A percentile compares a stretch with the other conserved stretches of the same genome.
These are phyloP conservation scores for Artibeus lituratus DNA, from an alignment of 2,797 vertebrate species.

Conservation along the genomic window DNA sequence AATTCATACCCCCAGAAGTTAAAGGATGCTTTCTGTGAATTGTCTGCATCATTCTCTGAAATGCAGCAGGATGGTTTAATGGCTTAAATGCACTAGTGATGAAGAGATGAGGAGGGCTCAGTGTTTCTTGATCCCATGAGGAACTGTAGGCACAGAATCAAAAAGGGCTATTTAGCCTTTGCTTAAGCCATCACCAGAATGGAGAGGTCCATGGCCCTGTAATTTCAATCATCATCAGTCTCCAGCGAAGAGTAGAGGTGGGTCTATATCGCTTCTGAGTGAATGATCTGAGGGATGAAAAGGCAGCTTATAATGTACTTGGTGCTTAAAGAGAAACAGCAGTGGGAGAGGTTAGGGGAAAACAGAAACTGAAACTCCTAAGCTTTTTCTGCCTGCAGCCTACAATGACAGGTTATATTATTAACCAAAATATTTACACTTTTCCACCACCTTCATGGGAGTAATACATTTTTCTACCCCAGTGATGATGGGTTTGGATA, in stretches of 20 bases:
- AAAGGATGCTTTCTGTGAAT: slow-evolving; percentile 62
- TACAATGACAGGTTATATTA: background rate
- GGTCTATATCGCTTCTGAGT: background rate
- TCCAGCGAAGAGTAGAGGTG: background rate
- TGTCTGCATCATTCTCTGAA: slow-evolving; percentile 47
- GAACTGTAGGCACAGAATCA: slow-evolving; percentile 20
- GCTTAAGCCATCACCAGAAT: background rate
- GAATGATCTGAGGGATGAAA: background rate
- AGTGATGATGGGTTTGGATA: background rate
- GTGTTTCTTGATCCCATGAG: slow-evolving; percentile 34
- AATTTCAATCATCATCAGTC: slow-evolving; percentile 28
- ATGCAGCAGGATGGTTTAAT: slow-evolving; percentile 61
- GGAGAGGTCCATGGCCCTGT: background rate
- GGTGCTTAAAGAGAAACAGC: background rate
- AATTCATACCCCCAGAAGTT: slow-evolving; percentile 65
- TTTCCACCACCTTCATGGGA: background rate
- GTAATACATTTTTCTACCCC: background rate
- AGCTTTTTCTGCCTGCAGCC: background rate
- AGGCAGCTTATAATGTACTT: background rate
- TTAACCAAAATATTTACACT: background rate
- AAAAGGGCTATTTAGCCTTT: background rate
- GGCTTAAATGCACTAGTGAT: slow-evolving; percentile 64
- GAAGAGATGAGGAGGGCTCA: slow-evolving; percentile 40
- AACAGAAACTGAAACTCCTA: background rate
- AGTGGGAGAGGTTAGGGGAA: background rate